Evolutionary conservation across 37 sponge, comb jelly and placozoan genomes (phyloP), one percentile per base, ranked within the genome.

Genomic region (Bolinopsis microptera): DNA sequence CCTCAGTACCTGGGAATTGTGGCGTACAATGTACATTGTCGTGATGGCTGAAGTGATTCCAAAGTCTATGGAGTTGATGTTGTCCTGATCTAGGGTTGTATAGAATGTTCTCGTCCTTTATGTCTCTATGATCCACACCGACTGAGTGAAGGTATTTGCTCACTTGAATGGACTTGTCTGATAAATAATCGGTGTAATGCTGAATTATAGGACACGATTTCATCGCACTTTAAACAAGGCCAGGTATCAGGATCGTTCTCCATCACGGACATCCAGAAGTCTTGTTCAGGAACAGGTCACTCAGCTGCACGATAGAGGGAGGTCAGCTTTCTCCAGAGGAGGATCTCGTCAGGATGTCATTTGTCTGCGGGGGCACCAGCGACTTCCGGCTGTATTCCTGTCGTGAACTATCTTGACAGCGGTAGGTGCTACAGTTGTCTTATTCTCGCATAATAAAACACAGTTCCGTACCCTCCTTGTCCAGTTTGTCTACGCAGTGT

Each of bases 21-120:
- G 13, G 9, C 13, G 61, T 48, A 13, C 13, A 48, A 13, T 48
- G 61, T 48, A 48, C 9, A 48, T 48, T 48, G 61, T 48, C 61
- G 61, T 77, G 80, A 77, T 28, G 34, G 37, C 21, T 27, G 80
- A 77, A 16, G 80, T 22, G 1, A 36, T 34, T 9, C 80, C 80
- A 32, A 77, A 77, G 80, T 77, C 80, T 1, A 77, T 77, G 80
- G 33, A 36, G 28, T 77, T 77, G 37, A 77, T 77, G 37, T n/a
- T 77, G 80, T 77, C 80, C 33, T 77, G 80, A 34, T 5, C 36
- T 1, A 8, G 80, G 80, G 80, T 77, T 77, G 80, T 77, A 77
- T 21, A 77, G 37, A 32, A 77, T 28, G 80, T 77, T 77, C 80
- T 77, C 80, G 80, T 77, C 80, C 80, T 77, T 77, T 34, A 77